phyloP scores from a whole-genome alignment of 35 echinoderm and acorn worm species.

The Strongylocentrotus purpuratus region DNA sequence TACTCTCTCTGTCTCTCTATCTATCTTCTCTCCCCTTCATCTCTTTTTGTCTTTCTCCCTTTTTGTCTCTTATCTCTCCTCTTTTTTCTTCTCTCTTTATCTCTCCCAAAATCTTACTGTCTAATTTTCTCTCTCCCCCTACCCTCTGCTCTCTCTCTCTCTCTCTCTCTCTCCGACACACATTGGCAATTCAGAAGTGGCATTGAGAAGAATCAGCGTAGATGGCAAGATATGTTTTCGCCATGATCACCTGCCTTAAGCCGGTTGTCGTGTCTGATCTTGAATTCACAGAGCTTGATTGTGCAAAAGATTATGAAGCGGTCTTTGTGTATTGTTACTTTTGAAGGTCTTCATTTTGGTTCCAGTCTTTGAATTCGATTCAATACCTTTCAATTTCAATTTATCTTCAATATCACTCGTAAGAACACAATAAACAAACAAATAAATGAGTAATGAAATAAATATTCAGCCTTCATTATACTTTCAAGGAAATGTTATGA shows the following conservation, averaged over 20 bases:
- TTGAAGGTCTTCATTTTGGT: background rate
- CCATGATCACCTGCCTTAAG: background rate
- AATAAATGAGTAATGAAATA: background rate
- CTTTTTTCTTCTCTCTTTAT: background rate
- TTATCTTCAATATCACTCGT: too few relatives aligned
- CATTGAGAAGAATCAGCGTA: background rate
- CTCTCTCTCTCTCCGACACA: too few relatives aligned
- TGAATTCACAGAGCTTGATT: background rate
- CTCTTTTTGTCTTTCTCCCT: background rate
- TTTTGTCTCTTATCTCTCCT: background rate
- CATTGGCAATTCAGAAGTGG: background rate
- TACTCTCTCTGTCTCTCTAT: background rate
- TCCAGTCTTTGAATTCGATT: background rate
- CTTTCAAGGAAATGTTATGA: too few relatives aligned
- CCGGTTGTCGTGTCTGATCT: background rate
- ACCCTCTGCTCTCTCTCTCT: too few relatives aligned
- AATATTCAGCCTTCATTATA: background rate
- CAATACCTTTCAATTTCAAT: background rate
- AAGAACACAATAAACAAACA: background rate
- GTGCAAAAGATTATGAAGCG: background rate
- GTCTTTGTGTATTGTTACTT: background rate
- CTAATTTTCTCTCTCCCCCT: background rate
- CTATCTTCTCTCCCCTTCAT: background rate
- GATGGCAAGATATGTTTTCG: background rate
- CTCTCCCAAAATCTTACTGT: background rate